Base-by-base conservation (phyloP, 2,888 invertebrate species). In the Drosophila atripex region DNA sequence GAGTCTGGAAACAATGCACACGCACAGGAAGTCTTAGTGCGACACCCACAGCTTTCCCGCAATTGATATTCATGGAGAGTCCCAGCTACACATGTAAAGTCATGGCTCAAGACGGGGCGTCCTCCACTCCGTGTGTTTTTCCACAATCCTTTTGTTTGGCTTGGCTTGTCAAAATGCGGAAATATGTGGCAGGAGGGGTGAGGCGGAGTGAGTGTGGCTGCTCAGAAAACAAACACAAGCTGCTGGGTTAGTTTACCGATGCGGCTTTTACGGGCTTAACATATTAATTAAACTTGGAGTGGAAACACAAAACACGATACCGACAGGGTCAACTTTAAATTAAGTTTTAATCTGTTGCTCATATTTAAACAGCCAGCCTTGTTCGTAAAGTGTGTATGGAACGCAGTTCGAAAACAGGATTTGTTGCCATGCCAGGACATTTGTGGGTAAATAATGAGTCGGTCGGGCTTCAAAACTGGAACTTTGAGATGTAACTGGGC, bases 301-400 rank as follows among this genome's bases (percentile, higher is more conserved):
- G 72, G 75, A 74, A 75, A 65, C 76, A 70, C 46, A 55, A 47
- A 65, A 52, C 71, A 39, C 57, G 64, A 47, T 8, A 8, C 70
- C 57, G 64, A 49, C 70, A 70, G 68, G 71, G 71, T 77, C 68
- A 84, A 86, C 77, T 80, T 85, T 77, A 84, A 84, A 85, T 85
- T 86, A 75, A 76, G 66, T 80, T 86, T 86, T 84, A 85, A 85
- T 86, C 86, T 79, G 82, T 85, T 83, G 83, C 83, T 79, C 76
- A 85, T 79, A 74, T 85, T 78, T 78, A 80, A 72, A 75, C 38
- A 49, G 32, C 28, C 69, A 80, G 53, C 58, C 23, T 49, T 14
- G 35, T n/a, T n/a, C 21, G 21, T 21, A 4, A 21, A 21, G 21
- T 21, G 21, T 21, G 21, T 21, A 21, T 3, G 21, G 21, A 21